Conservation (phyloP, 2,113 vertebrate species). For the Cyprinodon brontotheroides region DNA sequence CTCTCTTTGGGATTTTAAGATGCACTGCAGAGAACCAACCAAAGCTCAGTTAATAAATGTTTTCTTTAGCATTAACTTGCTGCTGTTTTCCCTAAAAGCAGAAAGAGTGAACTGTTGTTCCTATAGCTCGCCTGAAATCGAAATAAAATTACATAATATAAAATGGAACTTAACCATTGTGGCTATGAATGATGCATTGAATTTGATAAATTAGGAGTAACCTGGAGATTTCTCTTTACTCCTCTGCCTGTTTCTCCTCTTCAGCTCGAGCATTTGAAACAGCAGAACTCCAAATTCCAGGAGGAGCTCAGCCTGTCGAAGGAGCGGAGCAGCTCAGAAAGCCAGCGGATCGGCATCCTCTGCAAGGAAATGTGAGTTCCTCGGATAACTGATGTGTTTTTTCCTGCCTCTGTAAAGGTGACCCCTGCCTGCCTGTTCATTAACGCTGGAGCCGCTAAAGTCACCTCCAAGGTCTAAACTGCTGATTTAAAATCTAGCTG, state of each 20-base stretch:
- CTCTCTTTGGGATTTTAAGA: no score
- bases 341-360: constrained; percentile 83
- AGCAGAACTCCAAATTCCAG: constrained; percentile 87
- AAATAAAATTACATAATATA: background rate
- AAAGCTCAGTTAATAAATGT: background rate
- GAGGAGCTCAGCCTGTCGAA: constrained; percentile 86
- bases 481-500: constrained; percentile 9
- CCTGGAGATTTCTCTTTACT: constrained; percentile 1
- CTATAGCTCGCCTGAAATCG: background rate
- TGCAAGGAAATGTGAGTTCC: constrained; percentile 88
- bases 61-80: background rate
- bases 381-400: constrained; percentile 26
- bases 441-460: background rate
- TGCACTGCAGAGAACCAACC: no score
- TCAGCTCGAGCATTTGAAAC: constrained; percentile 88
- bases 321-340: constrained; percentile 84
- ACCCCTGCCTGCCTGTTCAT: constrained; percentile 7
- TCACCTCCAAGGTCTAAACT: background rate
- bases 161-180: background rate
- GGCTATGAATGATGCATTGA: background rate
- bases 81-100: background rate
- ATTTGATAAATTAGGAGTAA: background rate
- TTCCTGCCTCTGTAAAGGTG: constrained; percentile 35
- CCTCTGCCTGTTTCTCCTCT: constrained; percentile 23
- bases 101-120: background rate